Conservation (phyloP, 2,888 invertebrate species). For the Drosophila putrida region DNA sequence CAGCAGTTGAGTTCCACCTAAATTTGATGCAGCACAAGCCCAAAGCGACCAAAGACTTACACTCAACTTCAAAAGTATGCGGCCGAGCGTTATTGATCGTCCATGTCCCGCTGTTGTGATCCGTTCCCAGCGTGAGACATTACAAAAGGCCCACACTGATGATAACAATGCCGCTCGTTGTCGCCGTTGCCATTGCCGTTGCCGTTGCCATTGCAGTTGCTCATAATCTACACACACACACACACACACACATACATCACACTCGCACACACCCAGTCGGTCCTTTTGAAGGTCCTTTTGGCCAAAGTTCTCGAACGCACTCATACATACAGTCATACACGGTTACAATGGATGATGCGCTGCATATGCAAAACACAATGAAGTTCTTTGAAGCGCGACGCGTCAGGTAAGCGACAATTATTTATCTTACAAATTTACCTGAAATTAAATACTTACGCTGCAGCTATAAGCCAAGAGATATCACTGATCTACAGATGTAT, state of each 20-base stretch:
- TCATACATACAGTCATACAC: conserved; percentile 31
- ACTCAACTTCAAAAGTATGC: conserved; percentile 69
- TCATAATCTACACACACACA: conserved; percentile 61
- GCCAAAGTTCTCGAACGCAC: conserved; percentile 53
- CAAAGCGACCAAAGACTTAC: conserved; percentile 21
- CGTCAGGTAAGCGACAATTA: conserved; percentile 77
- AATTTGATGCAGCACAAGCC: conserved; percentile 67
- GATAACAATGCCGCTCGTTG: conserved; percentile 70
- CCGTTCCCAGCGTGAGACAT: conserved; percentile 74
- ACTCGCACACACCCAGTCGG: conserved; percentile 40
- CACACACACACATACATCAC: conserved; percentile 37
- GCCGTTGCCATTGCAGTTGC: conserved; percentile 34
- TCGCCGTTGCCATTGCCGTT: conserved; percentile 25
- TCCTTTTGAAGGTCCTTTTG: conserved; percentile 70
- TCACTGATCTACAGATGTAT: conserved; percentile 14
- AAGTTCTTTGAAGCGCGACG: conserved; percentile 76
- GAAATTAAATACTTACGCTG: conserved; percentile 74
- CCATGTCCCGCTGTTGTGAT: conserved; percentile 81
- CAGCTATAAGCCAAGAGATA: conserved; percentile 10
- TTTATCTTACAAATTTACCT: conserved; percentile 81
- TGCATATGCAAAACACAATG: conserved; percentile 77
- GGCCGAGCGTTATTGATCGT: conserved; percentile 72
- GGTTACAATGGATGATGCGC: conserved; percentile 36
- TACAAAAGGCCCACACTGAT: conserved; percentile 53
- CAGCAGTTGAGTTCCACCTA: conserved; percentile 75